Evolutionary conservation across 2,113 vertebrate genomes (phyloP).

Genomic region (Oreocharis arfaki): DNA sequence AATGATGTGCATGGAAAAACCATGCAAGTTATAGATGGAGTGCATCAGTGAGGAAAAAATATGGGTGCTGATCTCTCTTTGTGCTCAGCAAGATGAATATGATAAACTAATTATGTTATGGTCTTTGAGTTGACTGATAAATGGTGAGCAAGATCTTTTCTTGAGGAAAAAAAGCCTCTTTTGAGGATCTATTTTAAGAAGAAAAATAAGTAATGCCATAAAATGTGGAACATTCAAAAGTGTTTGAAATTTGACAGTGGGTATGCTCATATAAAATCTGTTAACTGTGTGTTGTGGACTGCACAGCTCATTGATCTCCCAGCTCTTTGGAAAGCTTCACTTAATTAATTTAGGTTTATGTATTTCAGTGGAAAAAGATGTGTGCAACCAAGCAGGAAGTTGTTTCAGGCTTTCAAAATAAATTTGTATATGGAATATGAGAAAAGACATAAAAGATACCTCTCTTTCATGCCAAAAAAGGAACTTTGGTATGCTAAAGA

Average conservation of each 20-base stretch:
- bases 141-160: not conserved
- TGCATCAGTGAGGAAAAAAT: not conserved
- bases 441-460: not conserved
- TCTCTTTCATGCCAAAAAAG: not conserved
- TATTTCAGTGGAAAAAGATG: not conserved
- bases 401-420: not conserved
- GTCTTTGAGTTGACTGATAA: not conserved
- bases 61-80: not conserved
- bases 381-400: not conserved
- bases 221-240: not conserved
- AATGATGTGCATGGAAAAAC: not conserved
- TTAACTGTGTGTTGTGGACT: not conserved
- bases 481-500: not conserved
- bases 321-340: not conserved
- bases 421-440: not conserved
- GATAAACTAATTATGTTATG: not conserved
- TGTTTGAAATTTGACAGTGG: not conserved
- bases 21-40: not conserved
- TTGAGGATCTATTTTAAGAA: not conserved
- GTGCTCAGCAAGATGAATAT: not conserved
- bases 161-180: not conserved
- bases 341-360: not conserved
- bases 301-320: not conserved
- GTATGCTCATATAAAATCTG: not conserved
- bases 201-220: not conserved